A percentile compares a stretch with the other conserved stretches of the same genome.
Conservation (phyloP, 2,113 vertebrate genomes). For the Triplophysa siluroides region DNA sequence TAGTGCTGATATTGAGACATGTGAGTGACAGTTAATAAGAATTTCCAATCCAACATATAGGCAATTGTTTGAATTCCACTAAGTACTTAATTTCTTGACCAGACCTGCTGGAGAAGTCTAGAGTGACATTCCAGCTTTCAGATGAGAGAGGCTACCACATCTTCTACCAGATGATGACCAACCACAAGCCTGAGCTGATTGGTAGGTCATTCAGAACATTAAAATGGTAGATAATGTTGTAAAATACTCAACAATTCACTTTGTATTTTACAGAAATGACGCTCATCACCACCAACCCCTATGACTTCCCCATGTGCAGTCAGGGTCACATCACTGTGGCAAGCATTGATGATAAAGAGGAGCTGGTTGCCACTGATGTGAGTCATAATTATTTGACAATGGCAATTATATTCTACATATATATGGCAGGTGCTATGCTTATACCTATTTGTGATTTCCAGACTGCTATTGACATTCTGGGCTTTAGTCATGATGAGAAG, state of each 20-base stretch:
- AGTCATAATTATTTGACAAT: slow-evolving; percentile 47
- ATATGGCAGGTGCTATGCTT: slow-evolving; percentile 12
- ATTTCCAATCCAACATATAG: not conserved
- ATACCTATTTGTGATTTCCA: not conserved
- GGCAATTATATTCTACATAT: not conserved
- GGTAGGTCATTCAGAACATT: slow-evolving; percentile 25
- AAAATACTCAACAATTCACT: not conserved
- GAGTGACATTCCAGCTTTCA: slow-evolving; percentile 57
- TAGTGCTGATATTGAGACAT: slow-evolving; percentile 70
- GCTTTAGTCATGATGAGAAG: slow-evolving; percentile 34
- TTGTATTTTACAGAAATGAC: slow-evolving; percentile 54
- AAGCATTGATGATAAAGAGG: slow-evolving; percentile 84
- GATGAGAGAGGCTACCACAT: slow-evolving; percentile 61
- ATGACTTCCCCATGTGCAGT: slow-evolving; percentile 80
- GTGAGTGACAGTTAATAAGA: slow-evolving; percentile 66
- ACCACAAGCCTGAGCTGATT: slow-evolving; percentile 57
- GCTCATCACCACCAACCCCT: slow-evolving; percentile 82
- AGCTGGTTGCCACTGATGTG: slow-evolving; percentile 85
- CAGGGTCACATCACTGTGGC: slow-evolving; percentile 83
- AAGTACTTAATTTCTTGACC: not conserved
- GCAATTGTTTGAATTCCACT: no score
- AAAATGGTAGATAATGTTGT: not conserved
- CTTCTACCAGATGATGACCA: slow-evolving; percentile 60
- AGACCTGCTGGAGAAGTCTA: slow-evolving; percentile 57
- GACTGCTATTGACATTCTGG: slow-evolving; percentile 51